phyloP scores from a whole-genome alignment of 2,888 invertebrate genomes.

The Megalurothrips usitatus region DNA sequence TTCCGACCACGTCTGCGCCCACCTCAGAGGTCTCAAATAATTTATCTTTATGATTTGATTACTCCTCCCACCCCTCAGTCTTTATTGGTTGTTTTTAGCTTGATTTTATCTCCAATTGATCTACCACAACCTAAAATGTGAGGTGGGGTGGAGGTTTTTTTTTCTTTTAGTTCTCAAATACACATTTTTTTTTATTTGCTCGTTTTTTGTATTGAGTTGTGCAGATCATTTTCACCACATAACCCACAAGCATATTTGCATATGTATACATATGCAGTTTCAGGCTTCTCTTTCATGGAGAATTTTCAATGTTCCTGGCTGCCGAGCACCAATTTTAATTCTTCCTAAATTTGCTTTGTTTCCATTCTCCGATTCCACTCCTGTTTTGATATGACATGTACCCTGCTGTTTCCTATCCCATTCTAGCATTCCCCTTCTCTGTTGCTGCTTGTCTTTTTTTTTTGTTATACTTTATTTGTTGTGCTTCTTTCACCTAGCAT shows the following conservation, averaged over 20 bases:
- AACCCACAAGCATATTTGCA: background rate
- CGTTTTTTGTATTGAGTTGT: background rate
- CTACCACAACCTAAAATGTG: background rate
- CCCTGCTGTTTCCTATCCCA: no score
- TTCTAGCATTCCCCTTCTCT: no score
- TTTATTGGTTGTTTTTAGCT: constrained; percentile 1
- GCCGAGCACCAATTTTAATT: background rate
- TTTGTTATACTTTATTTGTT: no score
- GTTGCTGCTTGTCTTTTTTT: no score
- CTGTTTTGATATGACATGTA: no score
- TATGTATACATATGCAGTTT: background rate
- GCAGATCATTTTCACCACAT: constrained; percentile 7
- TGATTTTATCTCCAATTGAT: background rate
- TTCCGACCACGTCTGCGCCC: constrained; percentile 12
- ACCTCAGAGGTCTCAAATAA: constrained; percentile 24
- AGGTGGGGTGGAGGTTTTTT: background rate
- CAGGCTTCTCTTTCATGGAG: background rate
- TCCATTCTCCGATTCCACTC: no score
- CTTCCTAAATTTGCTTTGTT: no score
- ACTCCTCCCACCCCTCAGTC: constrained; percentile 3
- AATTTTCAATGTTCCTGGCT: background rate
- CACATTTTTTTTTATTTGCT: background rate
- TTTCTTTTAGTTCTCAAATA: background rate
- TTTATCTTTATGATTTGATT: constrained; percentile 20
- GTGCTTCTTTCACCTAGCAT: no score